A percentile compares a stretch with the other conserved stretches of the same genome.
Conservation (phyloP, 2,113 vertebrate species). For the Eudyptes chrysolophus region DNA sequence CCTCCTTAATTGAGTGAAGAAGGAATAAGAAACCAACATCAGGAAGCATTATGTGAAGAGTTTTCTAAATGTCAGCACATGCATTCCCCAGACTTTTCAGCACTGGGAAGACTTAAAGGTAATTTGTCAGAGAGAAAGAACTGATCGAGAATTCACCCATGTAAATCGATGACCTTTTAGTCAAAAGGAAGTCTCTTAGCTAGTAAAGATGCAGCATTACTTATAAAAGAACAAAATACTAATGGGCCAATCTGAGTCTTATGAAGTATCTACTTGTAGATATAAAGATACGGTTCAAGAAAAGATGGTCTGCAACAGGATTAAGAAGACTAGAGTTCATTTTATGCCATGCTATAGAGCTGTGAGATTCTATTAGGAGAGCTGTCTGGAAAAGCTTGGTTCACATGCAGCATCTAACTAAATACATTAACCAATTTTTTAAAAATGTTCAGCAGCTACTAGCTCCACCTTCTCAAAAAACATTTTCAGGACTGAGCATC, state of each 20-base stretch:
- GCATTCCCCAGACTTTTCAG: constrained; percentile 53
- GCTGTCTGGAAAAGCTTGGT: constrained; percentile 1
- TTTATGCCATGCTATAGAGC: not conserved
- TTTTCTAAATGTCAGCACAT: constrained; percentile 65
- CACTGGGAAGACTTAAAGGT: constrained; percentile 52
- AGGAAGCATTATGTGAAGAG: constrained; percentile 60
- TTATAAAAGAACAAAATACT: constrained; percentile 64
- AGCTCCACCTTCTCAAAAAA: not conserved
- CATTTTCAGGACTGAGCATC: not conserved
- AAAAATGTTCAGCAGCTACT: not conserved
- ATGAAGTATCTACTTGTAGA: constrained; percentile 21
- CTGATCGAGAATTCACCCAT: constrained; percentile 68
- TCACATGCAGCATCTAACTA: constrained; percentile 16
- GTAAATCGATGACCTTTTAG: constrained; percentile 71
- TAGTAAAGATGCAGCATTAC: constrained; percentile 58
- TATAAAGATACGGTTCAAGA: constrained; percentile 42
- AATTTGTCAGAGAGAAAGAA: constrained; percentile 69
- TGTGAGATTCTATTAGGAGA: constrained; percentile 2
- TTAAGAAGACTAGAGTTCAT: not conserved
- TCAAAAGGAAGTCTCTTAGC: constrained; percentile 63
- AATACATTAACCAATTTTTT: not conserved
- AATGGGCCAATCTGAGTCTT: constrained; percentile 51
- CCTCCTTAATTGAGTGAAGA: constrained; percentile 63
- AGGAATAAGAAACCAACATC: constrained; percentile 63
- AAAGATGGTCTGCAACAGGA: constrained; percentile 9